phyloP scores from a whole-genome alignment of 1,140 invertebrate species.

The Berghia stephanieae region DNA sequence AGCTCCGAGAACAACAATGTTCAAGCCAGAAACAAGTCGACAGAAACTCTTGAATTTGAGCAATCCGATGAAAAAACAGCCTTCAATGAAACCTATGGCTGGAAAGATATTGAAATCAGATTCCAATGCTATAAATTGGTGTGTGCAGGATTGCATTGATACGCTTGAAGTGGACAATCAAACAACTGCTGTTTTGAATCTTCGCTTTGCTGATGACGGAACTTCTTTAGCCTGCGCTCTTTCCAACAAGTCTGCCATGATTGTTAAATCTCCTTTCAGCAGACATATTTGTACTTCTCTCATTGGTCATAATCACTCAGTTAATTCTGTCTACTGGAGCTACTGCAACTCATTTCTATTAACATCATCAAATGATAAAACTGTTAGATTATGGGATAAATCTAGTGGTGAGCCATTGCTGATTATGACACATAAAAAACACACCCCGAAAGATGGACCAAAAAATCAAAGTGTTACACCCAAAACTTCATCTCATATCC shows the following conservation, averaged over 20 bases:
- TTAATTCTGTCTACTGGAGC: conserved; percentile 54
- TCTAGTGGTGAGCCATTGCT: conserved; percentile 52
- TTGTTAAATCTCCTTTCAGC: conserved; percentile 52
- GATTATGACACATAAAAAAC: conserved; percentile 47
- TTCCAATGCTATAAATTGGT: conserved; percentile 49
- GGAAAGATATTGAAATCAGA: conserved; percentile 32
- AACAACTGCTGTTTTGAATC: conserved; percentile 51
- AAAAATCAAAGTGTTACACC: not conserved
- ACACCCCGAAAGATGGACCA: conserved; percentile 22
- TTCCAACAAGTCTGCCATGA: conserved; percentile 57
- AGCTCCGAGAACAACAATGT: conserved; percentile 54
- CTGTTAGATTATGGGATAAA: conserved; percentile 54
- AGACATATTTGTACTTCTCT: conserved; percentile 43
- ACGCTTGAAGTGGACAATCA: conserved; percentile 43
- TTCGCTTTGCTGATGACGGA: conserved; percentile 57
- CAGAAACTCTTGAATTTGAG: conserved; percentile 10
- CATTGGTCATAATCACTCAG: conserved; percentile 39
- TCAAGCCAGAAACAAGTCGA: conserved; percentile 48
- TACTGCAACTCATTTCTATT: conserved; percentile 53
- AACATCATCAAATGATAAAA: conserved; percentile 61
- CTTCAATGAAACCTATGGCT: not conserved
- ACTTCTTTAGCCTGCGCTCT: conserved; percentile 55
- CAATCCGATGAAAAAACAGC: conserved; percentile 19
- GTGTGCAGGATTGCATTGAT: conserved; percentile 41
- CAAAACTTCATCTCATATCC: no score